phyloP scores from a whole-genome alignment of 2,797 vertebrate species.

The Hozukius guyotensis region DNA sequence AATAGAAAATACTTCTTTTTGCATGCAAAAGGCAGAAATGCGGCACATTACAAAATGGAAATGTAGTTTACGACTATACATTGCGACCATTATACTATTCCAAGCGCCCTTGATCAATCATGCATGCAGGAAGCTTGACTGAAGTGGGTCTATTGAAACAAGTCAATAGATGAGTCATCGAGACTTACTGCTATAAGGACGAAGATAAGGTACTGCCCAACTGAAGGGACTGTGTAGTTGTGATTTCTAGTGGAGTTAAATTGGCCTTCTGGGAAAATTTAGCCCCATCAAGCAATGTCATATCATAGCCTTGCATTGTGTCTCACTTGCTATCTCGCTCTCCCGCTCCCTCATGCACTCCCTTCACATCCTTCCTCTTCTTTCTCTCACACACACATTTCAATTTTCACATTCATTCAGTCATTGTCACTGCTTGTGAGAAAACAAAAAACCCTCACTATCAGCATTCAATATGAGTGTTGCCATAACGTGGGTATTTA shows the following conservation, averaged over 20 bases:
- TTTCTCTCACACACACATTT: conserved; percentile 12
- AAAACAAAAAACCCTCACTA: conserved; percentile 26
- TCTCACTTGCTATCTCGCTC: conserved; percentile 9
- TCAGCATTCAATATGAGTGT: conserved; percentile 25
- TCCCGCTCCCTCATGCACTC: neutral
- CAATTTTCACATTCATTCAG: conserved; percentile 37
- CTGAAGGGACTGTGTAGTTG: neutral
- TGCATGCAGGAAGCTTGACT: conserved; percentile 8
- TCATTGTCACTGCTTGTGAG: conserved; percentile 25
- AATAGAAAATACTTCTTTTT: neutral
- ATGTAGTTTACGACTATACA: neutral
- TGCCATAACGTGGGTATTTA: conserved; percentile 6
- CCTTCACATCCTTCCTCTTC: neutral
- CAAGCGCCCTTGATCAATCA: neutral
- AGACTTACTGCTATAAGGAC: conserved; percentile 10
- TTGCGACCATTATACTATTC: neutral
- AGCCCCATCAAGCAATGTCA: neutral
- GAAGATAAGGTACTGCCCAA: neutral
- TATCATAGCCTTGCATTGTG: neutral
- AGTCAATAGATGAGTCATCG: conserved; percentile 45
- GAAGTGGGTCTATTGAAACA: conserved; percentile 22
- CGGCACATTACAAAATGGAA: neutral
- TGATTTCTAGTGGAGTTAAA: conserved; percentile 31
- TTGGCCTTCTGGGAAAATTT: conserved; percentile 19
- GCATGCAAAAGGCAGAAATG: neutral